phyloP scores from a whole-genome alignment of 2,888 invertebrate genomes.

The Pimpla rufipes region DNA sequence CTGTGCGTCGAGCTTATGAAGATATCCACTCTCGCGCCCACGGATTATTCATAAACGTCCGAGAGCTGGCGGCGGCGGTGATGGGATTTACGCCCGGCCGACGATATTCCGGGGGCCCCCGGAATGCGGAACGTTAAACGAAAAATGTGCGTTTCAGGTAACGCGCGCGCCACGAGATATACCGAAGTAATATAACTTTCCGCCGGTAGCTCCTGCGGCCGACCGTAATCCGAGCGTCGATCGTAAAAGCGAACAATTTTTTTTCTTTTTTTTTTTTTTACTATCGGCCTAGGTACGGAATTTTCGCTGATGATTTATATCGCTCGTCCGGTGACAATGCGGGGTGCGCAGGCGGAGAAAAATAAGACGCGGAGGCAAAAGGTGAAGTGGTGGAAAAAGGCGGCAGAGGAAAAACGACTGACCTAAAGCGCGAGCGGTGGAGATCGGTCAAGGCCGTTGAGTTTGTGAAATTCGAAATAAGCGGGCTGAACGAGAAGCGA shows the following conservation, averaged over 20 bases:
- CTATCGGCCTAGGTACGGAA: slow-evolving; percentile 48
- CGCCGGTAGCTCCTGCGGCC: slow-evolving; percentile 68
- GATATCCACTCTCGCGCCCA: not conserved
- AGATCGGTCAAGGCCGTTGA: slow-evolving; percentile 59
- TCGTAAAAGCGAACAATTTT: slow-evolving; percentile 73
- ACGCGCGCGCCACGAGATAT: slow-evolving; percentile 47
- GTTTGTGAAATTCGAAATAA: too few relatives aligned
- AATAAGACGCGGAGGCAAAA: not conserved
- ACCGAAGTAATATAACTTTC: slow-evolving; percentile 63
- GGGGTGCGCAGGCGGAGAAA: slow-evolving; percentile 36
- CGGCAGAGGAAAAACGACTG: slow-evolving; percentile 56
- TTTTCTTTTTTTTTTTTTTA: too few relatives aligned
- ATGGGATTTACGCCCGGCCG: slow-evolving; percentile 16
- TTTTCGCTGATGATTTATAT: slow-evolving; percentile 70
- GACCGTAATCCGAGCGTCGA: slow-evolving; percentile 70
- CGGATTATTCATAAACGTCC: slow-evolving; percentile 37
- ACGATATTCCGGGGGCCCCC: slow-evolving; percentile 15
- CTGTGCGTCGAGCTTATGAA: slow-evolving; percentile 18
- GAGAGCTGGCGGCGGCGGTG: too few relatives aligned
- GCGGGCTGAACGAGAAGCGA: too few relatives aligned
- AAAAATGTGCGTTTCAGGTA: slow-evolving; percentile 40
- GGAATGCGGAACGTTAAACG: slow-evolving; percentile 25
- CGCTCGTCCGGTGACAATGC: slow-evolving; percentile 34
- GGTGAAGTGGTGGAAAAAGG: slow-evolving; percentile 22
- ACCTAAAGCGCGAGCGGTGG: slow-evolving; percentile 29